These are phyloP conservation scores for Telenomus remus DNA, from an alignment of 1,140 invertebrate genomes.

Conservation along the genomic window DNA sequence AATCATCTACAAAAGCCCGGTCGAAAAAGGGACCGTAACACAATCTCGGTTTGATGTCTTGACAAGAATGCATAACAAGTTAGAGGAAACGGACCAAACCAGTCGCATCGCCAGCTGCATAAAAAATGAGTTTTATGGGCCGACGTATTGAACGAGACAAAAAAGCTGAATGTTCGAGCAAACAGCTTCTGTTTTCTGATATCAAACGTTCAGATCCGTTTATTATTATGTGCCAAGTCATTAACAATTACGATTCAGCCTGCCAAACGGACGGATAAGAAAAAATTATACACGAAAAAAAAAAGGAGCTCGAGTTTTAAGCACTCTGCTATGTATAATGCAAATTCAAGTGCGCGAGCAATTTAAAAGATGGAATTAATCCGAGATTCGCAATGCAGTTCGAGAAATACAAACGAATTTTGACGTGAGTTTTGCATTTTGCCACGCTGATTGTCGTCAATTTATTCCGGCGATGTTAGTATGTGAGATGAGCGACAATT, in stretches of 20 bases:
- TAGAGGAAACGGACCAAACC: slow-evolving; percentile 14
- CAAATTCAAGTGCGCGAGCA: slow-evolving; percentile 21
- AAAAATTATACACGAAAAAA: slow-evolving; percentile 9
- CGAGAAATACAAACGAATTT: slow-evolving; percentile 12
- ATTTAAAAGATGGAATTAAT: slow-evolving; percentile 16
- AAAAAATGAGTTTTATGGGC: slow-evolving; percentile 43
- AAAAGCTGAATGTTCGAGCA: slow-evolving; percentile 19
- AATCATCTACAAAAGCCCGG: too few species aligned
- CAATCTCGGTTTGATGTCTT: slow-evolving; percentile 3
- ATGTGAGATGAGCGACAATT: too few species aligned
- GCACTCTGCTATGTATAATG: slow-evolving; percentile 13
- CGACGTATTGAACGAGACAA: slow-evolving; percentile 26
- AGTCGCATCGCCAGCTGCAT: slow-evolving; percentile 32
- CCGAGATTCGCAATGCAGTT: slow-evolving; percentile 4
- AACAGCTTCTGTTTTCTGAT: not conserved
- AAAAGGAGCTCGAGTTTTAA: slow-evolving; percentile 8
- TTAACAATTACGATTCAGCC: slow-evolving; percentile 6
- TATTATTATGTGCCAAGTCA: slow-evolving; percentile 5
- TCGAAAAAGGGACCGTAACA: too few species aligned
- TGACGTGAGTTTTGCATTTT: not conserved
- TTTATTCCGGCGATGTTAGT: too few species aligned
- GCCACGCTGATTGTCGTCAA: too few species aligned
- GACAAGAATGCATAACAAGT: slow-evolving; percentile 32
- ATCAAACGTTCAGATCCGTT: slow-evolving; percentile 2
- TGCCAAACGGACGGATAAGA: not conserved